These are phyloP conservation scores for Brachyptera risi DNA, from an alignment of 2,888 invertebrate species.

Conservation along the genomic window DNA sequence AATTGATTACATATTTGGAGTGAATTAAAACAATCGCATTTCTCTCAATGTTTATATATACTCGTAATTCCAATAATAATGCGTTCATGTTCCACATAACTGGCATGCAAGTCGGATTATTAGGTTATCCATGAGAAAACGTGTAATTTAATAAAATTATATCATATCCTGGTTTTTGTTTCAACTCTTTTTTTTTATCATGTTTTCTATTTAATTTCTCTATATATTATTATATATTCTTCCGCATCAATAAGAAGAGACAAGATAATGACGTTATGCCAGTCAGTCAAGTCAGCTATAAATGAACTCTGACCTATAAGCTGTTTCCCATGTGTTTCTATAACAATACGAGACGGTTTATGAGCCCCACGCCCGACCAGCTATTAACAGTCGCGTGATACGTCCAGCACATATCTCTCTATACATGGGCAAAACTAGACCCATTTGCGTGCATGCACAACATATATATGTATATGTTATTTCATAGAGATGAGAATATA, in stretches of 20 bases:
- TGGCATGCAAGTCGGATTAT: not conserved
- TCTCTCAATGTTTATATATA: not conserved
- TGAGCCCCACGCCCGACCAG: not conserved
- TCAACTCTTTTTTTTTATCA: conserved; percentile 3
- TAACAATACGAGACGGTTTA: not conserved
- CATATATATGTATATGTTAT: not conserved
- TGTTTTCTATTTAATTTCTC: conserved; percentile 17
- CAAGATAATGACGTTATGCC: conserved; percentile 16
- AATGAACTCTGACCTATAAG: not conserved
- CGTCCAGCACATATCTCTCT: not conserved
- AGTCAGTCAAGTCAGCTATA: conserved; percentile 9
- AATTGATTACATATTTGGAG: not conserved
- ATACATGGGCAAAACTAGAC: not conserved
- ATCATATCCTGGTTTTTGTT: conserved; percentile 20
- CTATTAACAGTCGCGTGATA: not conserved
- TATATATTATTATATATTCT: conserved; percentile 3
- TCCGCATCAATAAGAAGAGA: conserved; percentile 8
- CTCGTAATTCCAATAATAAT: not conserved
- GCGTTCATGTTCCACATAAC: not conserved
- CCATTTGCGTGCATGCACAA: not conserved
- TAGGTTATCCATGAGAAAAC: not conserved
- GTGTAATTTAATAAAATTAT: conserved; percentile 2
- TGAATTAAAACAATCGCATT: not conserved
- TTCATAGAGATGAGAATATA: not conserved
- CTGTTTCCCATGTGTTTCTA: not conserved